Conservation (phyloP, 2,888 invertebrate species). For the Dilophus febrilis region DNA sequence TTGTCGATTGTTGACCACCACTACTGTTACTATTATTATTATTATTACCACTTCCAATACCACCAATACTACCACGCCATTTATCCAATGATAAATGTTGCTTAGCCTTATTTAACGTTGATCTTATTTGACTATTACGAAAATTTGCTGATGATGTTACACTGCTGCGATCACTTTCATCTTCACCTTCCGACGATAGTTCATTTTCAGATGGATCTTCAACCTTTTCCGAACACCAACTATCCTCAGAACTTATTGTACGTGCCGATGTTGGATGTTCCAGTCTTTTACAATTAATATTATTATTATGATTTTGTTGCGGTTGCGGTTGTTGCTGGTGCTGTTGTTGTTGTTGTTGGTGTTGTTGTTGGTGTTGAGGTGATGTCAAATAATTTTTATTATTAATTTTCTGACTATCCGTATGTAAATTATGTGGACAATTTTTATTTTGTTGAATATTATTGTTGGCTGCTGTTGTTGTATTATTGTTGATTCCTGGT, state of each 20-base stretch:
- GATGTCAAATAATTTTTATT: too few relatives aligned
- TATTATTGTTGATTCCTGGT: too few relatives aligned
- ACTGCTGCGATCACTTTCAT: conserved; percentile 30
- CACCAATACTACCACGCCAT: conserved; percentile 39
- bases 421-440: not conserved
- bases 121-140: conserved; percentile 62
- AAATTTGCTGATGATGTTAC: conserved; percentile 19
- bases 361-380: not conserved
- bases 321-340: not conserved
- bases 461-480: conserved; percentile 23
- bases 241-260: conserved; percentile 38
- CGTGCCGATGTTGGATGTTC: conserved; percentile 21
- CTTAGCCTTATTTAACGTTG: conserved; percentile 64
- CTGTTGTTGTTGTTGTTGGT: not conserved
- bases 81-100: conserved; percentile 58
- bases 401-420: not conserved
- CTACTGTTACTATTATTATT: conserved; percentile 17
- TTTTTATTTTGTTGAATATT: too few relatives aligned
- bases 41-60: conserved; percentile 22
- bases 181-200: conserved; percentile 45
- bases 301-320: conserved; percentile 6
- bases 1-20: conserved; percentile 14
- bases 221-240: conserved; percentile 37
- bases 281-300: conserved; percentile 14
- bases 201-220: conserved; percentile 30